These are phyloP conservation scores for Sclerodermus sp. DNA, from an alignment of 2,888 invertebrate species.

Conservation along the genomic window DNA sequence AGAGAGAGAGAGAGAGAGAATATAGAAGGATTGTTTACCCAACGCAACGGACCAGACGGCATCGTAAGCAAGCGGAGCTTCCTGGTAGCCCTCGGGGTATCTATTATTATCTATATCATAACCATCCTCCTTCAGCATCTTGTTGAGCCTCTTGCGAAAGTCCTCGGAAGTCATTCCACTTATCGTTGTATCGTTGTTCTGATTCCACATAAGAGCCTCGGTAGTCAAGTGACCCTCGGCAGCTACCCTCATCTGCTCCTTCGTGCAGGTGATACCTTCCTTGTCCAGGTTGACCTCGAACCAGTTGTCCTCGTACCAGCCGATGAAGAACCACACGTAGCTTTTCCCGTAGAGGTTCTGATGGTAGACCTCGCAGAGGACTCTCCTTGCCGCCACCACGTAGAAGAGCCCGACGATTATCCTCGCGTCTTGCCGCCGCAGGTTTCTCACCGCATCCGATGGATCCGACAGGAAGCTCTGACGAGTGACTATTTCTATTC, in stretches of 20 bases:
- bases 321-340: conserved; percentile 99
- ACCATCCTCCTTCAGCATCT: conserved; percentile 75
- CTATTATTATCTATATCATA: conserved; percentile 85
- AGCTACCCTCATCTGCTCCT: conserved; percentile 89
- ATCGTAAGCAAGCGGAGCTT: conserved; percentile 98
- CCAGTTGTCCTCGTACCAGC: conserved; percentile 99
- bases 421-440: conserved; percentile 93
- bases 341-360: conserved; percentile 91
- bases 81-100: conserved; percentile 93
- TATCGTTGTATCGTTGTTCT: conserved; percentile 90
- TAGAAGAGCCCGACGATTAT: conserved; percentile 99
- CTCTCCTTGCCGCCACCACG: conserved; percentile 93
- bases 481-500: conserved; percentile 93
- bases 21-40: conserved; percentile 60
- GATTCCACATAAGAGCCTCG: conserved; percentile 98
- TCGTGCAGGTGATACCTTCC: conserved; percentile 89
- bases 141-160: conserved; percentile 83
- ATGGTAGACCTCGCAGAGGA: conserved; percentile 95
- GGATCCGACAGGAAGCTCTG: conserved; percentile 98
- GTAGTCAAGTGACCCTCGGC: conserved; percentile 98
- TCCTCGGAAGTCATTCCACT: conserved; percentile 95
- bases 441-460: conserved; percentile 91
- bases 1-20: background rate
- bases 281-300: conserved; percentile 85
- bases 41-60: conserved; percentile 99